Percentiles rank a stretch among this genome's conserved stretches.
These are phyloP conservation scores for Sarcophaga peregrina DNA, from an alignment of 1,140 invertebrate species.

Conservation along the genomic window DNA sequence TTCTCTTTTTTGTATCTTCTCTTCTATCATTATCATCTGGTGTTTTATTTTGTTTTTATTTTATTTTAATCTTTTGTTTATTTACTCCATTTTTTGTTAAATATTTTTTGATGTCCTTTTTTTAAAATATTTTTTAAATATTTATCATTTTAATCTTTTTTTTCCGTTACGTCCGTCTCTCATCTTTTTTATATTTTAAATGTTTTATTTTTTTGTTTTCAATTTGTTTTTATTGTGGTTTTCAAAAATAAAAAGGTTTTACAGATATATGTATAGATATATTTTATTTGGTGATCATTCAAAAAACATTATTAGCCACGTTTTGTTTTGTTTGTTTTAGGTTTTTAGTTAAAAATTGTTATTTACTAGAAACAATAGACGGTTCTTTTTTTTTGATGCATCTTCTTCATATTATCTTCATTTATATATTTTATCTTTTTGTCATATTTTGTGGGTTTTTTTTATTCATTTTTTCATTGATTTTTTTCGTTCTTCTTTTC, in stretches of 20 bases:
- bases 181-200: conserved; percentile 26
- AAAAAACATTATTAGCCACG: conserved; percentile 41
- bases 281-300: conserved; percentile 32
- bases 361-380: neutral
- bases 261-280: conserved; percentile 36
- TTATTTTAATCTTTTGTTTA: conserved; percentile 43
- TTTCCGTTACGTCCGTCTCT: conserved; percentile 37
- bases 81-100: conserved; percentile 49
- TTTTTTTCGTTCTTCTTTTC: conserved; percentile 28
- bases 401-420: conserved; percentile 26
- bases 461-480: conserved; percentile 16
- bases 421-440: conserved; percentile 33
- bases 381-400: conserved; percentile 20
- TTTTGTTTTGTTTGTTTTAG: neutral
- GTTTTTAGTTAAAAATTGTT: conserved; percentile 9
- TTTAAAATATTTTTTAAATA: conserved; percentile 13
- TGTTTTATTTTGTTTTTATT: conserved; percentile 50
- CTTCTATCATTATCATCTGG: conserved; percentile 50
- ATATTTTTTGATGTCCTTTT: conserved; percentile 42
- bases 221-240: conserved; percentile 36
- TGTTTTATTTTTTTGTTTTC: conserved; percentile 32
- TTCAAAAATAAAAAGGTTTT: conserved; percentile 41
- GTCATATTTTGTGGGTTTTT: conserved; percentile 33
- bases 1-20: conserved; percentile 50
- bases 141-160: neutral